A percentile compares a stretch with the other conserved stretches of the same genome.
Conservation (phyloP, 35 echinoderm and acorn worm genomes). For the Holothuria glaberrima region DNA sequence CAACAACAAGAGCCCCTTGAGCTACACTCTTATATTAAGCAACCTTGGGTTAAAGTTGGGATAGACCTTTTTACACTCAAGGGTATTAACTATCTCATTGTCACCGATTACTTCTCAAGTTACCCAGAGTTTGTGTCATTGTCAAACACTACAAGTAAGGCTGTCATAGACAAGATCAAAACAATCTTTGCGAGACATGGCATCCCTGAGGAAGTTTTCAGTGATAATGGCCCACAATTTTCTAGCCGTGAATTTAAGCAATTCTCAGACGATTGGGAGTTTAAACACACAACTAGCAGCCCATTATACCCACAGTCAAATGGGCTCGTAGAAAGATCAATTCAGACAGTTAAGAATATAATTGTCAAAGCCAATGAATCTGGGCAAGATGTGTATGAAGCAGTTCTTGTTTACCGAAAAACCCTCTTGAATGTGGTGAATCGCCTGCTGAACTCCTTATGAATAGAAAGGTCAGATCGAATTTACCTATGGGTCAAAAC, state of each 20-base stretch:
- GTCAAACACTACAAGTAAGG: neutral
- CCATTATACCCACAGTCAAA: constrained; percentile 59
- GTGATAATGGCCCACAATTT: constrained; percentile 86
- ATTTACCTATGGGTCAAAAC: constrained; percentile 38
- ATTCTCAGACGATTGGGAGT: constrained; percentile 69
- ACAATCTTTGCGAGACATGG: constrained; percentile 19
- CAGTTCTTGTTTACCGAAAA: no score
- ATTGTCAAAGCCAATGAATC: constrained; percentile 43
- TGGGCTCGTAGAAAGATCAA: no score
- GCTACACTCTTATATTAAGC: neutral
- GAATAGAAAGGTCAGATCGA: constrained; percentile 50
- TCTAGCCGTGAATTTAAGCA: constrained; percentile 35
- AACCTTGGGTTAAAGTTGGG: constrained; percentile 54
- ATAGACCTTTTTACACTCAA: constrained; percentile 20
- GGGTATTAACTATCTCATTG: constrained; percentile 6
- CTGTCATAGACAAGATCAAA: neutral
- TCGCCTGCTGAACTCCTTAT: no score
- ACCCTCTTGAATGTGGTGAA: constrained; percentile 60
- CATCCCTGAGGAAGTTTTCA: constrained; percentile 50
- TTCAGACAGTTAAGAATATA: constrained; percentile 54
- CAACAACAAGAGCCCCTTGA: constrained; percentile 25
- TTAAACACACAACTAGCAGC: constrained; percentile 56
- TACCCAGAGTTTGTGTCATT: no score
- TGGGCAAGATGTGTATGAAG: no score
- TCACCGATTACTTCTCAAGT: neutral